A percentile compares a stretch with the other conserved stretches of the same genome.
Conservation (phyloP, 2,113 vertebrate genomes). For the Sardina pilchardus region DNA sequence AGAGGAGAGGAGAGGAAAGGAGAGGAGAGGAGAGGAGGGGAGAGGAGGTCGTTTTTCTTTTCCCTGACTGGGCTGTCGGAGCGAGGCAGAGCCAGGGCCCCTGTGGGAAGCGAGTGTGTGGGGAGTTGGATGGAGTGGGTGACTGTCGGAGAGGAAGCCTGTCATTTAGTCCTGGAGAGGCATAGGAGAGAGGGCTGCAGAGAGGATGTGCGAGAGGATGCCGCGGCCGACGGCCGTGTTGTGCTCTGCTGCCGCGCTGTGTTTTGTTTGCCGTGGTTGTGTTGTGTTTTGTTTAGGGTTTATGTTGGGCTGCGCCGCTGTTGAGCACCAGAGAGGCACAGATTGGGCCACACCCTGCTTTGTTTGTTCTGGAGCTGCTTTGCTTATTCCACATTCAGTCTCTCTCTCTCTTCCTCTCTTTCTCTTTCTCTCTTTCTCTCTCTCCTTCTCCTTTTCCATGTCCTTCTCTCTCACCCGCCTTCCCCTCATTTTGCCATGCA, state of each 20-base stretch:
- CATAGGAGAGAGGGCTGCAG: neutral
- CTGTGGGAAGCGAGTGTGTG: neutral
- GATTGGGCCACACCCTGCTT: slow-evolving; percentile 10
- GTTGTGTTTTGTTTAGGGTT: neutral
- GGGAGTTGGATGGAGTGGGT: neutral
- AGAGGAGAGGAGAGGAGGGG: too few species aligned
- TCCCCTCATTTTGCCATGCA: neutral
- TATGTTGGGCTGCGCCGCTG: neutral
- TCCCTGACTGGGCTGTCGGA: too few species aligned
- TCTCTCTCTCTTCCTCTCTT: neutral
- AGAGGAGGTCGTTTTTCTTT: too few species aligned
- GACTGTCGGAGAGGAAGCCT: neutral
- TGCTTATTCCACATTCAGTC: neutral
- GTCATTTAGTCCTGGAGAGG: neutral
- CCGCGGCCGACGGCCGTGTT: neutral
- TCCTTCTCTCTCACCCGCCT: neutral
- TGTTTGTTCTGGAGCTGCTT: neutral
- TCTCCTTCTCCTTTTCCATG: too few species aligned
- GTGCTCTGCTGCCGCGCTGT: neutral
- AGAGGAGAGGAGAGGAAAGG: too few species aligned
- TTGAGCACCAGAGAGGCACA: neutral
- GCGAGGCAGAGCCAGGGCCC: neutral
- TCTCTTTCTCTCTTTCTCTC: neutral
- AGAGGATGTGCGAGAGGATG: neutral
- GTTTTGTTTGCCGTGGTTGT: neutral